phyloP scores from a whole-genome alignment of 2,797 vertebrate genomes.

The Ceyx erithaca region DNA sequence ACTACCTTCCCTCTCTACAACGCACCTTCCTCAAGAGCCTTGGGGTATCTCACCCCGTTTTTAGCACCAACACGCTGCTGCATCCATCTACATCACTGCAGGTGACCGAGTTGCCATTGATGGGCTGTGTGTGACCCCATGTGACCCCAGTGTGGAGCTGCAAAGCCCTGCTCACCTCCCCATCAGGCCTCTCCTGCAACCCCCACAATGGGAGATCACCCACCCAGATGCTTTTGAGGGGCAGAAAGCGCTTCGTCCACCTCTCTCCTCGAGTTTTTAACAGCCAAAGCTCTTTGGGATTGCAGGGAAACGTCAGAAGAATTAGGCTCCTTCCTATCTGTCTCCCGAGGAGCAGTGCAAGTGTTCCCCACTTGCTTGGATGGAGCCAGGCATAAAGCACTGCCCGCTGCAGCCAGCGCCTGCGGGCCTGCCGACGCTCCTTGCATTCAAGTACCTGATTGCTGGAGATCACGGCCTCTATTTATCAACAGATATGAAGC shows the following conservation, averaged over 20 bases:
- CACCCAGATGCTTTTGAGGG: not conserved
- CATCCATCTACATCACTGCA: fast-evolving
- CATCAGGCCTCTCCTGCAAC: not conserved
- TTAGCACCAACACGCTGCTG: fast-evolving
- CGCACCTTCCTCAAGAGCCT: not conserved
- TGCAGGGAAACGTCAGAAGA: not conserved
- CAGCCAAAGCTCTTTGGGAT: not conserved
- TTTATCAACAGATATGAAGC: not conserved
- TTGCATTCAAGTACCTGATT: not conserved
- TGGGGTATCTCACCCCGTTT: not conserved
- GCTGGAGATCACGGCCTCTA: not conserved
- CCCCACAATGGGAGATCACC: not conserved
- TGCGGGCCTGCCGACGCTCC: not conserved
- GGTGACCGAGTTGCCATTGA: fast-evolving
- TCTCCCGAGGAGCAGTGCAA: not conserved
- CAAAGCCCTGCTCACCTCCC: not conserved
- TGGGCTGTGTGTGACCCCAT: fast-evolving
- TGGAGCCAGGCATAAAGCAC: not conserved
- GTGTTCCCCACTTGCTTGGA: not conserved
- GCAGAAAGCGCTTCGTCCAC: not conserved
- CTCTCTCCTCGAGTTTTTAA: not conserved
- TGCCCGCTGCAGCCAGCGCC: not conserved
- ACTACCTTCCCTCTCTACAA: not conserved
- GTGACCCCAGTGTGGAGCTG: not conserved
- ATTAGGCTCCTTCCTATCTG: not conserved